These are phyloP conservation scores for Echiichthys vipera DNA, from an alignment of 2,797 vertebrate species.

Conservation along the genomic window DNA sequence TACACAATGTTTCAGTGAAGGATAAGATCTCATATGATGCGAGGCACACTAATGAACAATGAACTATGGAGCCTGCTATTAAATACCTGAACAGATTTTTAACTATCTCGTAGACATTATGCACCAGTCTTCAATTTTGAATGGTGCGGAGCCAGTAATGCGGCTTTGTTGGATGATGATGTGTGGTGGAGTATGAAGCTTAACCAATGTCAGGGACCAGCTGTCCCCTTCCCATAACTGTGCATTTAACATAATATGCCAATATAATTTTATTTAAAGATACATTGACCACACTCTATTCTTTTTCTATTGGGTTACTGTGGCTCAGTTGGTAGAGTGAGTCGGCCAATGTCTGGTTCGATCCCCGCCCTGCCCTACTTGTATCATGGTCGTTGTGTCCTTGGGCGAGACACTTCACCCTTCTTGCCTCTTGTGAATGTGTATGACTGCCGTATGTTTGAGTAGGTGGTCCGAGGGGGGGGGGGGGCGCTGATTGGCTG, in stretches of 20 bases:
- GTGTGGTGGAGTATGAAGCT: neutral
- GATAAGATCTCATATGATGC: conserved; percentile 54
- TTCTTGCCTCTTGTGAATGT: too few relatives aligned
- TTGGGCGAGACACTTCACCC: too few relatives aligned
- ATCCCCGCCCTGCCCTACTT: too few relatives aligned
- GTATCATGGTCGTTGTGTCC: too few relatives aligned
- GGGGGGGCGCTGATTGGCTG: too few relatives aligned
- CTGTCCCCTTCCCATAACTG: neutral
- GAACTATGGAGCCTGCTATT: conserved; percentile 21
- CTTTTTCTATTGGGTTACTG: too few relatives aligned
- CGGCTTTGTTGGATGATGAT: neutral
- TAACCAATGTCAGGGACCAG: neutral
- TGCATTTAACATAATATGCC: neutral
- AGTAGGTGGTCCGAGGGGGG: too few relatives aligned
- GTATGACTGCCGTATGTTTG: too few relatives aligned
- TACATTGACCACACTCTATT: neutral
- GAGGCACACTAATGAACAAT: conserved; percentile 45
- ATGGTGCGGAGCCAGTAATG: neutral
- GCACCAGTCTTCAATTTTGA: conserved; percentile 1
- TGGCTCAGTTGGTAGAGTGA: too few relatives aligned
- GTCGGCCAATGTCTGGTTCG: too few relatives aligned
- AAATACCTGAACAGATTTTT: conserved; percentile 11
- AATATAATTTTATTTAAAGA: neutral
- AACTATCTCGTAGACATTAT: neutral
- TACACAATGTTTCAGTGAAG: conserved; percentile 52